Conservation (phyloP, 2,113 vertebrate species). For the Oxygymnocypris stewartii region DNA sequence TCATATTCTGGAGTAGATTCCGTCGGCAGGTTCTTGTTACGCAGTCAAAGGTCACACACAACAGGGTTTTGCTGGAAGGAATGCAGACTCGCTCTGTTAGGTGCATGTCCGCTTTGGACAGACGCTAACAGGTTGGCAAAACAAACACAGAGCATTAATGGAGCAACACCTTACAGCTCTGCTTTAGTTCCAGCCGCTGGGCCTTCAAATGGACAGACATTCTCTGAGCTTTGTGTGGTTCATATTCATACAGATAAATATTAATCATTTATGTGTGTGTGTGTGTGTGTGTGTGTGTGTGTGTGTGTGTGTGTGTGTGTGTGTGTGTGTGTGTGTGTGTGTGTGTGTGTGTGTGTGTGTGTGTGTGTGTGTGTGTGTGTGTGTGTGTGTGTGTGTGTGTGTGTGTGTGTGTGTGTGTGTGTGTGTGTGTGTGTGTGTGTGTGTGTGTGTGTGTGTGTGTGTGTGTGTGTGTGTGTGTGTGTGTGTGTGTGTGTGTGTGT, state of each 20-base stretch:
- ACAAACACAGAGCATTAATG: constrained; percentile 2
- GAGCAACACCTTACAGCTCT: neutral
- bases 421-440: too few species aligned
- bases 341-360: too few species aligned
- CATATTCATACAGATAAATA: neutral
- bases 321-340: too few species aligned
- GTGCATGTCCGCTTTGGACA: neutral
- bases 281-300: too few species aligned
- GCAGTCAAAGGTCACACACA: neutral
- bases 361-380: too few species aligned
- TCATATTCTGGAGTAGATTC: neutral
- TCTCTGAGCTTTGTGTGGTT: neutral
- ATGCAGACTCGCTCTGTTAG: neutral
- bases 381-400: too few species aligned
- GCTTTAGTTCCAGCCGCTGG: too few species aligned
- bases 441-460: too few species aligned
- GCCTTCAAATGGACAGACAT: neutral
- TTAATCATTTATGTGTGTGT: neutral
- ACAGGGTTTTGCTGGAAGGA: neutral
- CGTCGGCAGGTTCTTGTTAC: neutral
- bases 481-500: too few species aligned
- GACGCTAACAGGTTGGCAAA: constrained; percentile 11
- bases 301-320: too few species aligned
- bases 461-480: too few species aligned
- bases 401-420: too few species aligned